Evolutionary conservation across 2,888 invertebrate genomes (phyloP).

Genomic region (Archips xylosteana): DNA sequence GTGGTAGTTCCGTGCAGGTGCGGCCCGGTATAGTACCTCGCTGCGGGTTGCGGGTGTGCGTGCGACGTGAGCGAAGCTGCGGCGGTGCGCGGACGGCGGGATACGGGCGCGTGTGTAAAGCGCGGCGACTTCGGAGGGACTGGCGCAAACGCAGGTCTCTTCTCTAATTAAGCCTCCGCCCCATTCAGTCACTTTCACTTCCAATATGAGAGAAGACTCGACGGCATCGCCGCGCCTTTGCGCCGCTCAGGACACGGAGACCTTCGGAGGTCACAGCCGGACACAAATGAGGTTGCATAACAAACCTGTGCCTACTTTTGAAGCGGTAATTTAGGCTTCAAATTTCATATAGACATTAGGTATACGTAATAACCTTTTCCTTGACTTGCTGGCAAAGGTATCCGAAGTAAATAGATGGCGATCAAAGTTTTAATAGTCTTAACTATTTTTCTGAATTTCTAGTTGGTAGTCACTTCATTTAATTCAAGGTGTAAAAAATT

Average conservation of each 20-base stretch:
- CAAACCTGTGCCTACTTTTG: slow-evolving; percentile 52
- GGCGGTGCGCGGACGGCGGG: slow-evolving; percentile 35
- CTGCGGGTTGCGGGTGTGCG: slow-evolving; percentile 33
- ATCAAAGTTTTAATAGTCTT: neutral
- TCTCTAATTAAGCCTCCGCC: slow-evolving; percentile 85
- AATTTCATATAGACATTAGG: slow-evolving; percentile 27
- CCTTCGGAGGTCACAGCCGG: slow-evolving; percentile 83
- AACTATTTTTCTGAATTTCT: neutral
- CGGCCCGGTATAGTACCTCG: slow-evolving; percentile 39
- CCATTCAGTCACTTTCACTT: slow-evolving; percentile 85
- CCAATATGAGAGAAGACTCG: slow-evolving; percentile 79
- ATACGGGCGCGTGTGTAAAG: slow-evolving; percentile 66
- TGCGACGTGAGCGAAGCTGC: slow-evolving; percentile 19
- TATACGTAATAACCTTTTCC: slow-evolving; percentile 18
- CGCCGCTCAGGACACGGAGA: slow-evolving; percentile 67
- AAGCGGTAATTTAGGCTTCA: slow-evolving; percentile 30
- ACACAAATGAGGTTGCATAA: slow-evolving; percentile 64
- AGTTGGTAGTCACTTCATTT: too few species aligned
- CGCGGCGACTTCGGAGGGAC: slow-evolving; percentile 78
- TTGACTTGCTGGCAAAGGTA: neutral
- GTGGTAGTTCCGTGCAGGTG: slow-evolving; percentile 27
- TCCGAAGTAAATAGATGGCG: neutral
- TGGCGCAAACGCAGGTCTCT: slow-evolving; percentile 78
- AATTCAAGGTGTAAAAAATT: too few species aligned
- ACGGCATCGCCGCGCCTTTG: slow-evolving; percentile 71